phyloP scores from a whole-genome alignment of 92 coral and sea anemone genomes.

The Parazoanthus swiftii region DNA sequence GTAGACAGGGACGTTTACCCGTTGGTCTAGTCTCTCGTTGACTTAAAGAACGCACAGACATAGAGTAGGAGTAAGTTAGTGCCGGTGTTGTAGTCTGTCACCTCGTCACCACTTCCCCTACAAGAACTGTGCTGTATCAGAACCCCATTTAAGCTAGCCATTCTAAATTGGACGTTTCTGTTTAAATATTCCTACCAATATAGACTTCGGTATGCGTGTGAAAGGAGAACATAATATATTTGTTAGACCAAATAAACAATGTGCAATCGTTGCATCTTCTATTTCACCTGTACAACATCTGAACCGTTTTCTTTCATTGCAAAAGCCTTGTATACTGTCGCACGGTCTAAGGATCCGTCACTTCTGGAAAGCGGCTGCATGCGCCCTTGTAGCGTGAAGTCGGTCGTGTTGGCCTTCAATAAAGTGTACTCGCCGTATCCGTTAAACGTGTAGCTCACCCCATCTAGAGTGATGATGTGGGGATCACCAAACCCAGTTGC shows the following conservation, averaged over 20 bases:
- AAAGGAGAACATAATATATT: too few species aligned
- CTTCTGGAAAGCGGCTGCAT: constrained; percentile 67
- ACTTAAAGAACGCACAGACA: too few species aligned
- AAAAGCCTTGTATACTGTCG: constrained; percentile 76
- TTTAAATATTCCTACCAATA: too few species aligned
- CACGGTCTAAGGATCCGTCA: constrained; percentile 41
- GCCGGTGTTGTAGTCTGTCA: too few species aligned
- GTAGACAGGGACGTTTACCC: too few species aligned
- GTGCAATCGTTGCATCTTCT: background rate
- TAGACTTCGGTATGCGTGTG: too few species aligned
- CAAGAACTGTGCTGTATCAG: too few species aligned
- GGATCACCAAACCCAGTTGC: constrained; percentile 60
- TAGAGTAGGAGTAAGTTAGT: too few species aligned
- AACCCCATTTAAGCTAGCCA: too few species aligned
- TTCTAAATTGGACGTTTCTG: too few species aligned
- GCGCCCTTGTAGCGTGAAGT: constrained; percentile 76
- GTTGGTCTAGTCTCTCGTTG: too few species aligned
- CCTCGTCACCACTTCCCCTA: too few species aligned
- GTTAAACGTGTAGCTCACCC: constrained; percentile 54
- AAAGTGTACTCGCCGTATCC: constrained; percentile 62
- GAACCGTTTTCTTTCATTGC: constrained; percentile 61
- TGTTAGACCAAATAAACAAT: background rate
- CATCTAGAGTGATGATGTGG: constrained; percentile 57
- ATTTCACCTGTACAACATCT: constrained; percentile 66
- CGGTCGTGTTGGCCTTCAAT: constrained; percentile 52